Evolutionary conservation across 2,797 vertebrate species (phyloP).

Genomic region (Syngnathus rostellatus): DNA sequence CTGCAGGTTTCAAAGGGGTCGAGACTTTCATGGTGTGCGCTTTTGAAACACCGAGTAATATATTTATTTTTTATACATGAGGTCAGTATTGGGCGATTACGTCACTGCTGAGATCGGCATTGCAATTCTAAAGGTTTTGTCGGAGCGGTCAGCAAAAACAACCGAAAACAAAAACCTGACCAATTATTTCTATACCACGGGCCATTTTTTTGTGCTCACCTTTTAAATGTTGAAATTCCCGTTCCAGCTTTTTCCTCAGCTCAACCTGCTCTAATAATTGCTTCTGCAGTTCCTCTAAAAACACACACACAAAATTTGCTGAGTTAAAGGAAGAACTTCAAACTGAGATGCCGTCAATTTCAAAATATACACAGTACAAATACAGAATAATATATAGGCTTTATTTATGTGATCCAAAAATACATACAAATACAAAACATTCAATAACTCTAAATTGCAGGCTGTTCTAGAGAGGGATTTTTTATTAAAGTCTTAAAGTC

Average conservation of each 20-base stretch:
- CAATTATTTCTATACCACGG: neutral
- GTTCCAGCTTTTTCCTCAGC: constrained; percentile 91
- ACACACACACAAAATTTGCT: neutral
- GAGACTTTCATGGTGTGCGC: neutral
- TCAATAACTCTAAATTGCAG: neutral
- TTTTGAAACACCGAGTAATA: neutral
- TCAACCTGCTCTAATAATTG: constrained; percentile 93
- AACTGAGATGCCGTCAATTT: neutral
- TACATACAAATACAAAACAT: neutral
- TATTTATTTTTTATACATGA: no score
- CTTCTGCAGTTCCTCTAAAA: constrained; percentile 91
- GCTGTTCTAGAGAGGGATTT: neutral
- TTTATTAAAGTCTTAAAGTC: neutral
- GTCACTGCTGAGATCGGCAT: no score
- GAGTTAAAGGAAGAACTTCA: neutral
- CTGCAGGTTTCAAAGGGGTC: neutral
- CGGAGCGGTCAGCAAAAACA: neutral
- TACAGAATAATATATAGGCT: neutral
- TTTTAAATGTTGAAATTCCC: constrained; percentile 96
- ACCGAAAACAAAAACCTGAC: no score
- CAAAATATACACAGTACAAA: neutral
- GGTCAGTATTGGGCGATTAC: no score
- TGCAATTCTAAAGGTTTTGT: no score
- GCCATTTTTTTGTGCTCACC: constrained; percentile 62
- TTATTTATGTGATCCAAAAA: neutral